Evolutionary conservation across 2,797 vertebrate species (phyloP).

Genomic region (Champsocephalus gunnari): DNA sequence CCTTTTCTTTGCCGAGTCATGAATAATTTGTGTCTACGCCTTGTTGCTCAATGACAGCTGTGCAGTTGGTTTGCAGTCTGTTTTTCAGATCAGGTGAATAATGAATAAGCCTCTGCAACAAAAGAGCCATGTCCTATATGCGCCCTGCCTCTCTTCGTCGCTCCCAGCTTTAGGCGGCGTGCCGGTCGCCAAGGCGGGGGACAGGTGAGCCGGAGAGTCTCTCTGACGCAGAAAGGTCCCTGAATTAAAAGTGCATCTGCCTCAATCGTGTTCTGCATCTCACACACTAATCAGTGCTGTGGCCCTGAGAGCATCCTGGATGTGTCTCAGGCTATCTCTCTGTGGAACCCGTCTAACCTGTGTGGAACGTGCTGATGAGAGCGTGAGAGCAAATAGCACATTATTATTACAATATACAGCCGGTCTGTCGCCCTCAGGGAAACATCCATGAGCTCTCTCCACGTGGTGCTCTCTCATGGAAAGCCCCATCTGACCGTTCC

Average conservation of each 20-base stretch:
- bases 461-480: background rate
- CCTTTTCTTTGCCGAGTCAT: conserved; percentile 82
- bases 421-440: conserved; percentile 39
- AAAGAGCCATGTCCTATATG: conserved; percentile 79
- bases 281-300: conserved; percentile 60
- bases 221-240: conserved; percentile 39
- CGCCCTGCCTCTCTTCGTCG: conserved; percentile 56
- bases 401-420: conserved; percentile 73
- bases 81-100: conserved; percentile 89
- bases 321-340: conserved; percentile 33
- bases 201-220: conserved; percentile 50
- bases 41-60: conserved; percentile 86
- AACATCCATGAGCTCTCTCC: conserved; percentile 53
- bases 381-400: conserved; percentile 51
- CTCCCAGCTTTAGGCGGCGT: conserved; percentile 40
- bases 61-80: conserved; percentile 83
- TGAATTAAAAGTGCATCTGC: background rate
- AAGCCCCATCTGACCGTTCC: background rate
- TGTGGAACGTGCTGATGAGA: conserved; percentile 72
- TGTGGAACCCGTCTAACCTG: conserved; percentile 66
- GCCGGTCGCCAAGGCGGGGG: conserved; percentile 37
- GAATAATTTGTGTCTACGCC: conserved; percentile 84
- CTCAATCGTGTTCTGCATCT: background rate
- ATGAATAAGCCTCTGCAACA: conserved; percentile 85
- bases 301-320: conserved; percentile 25